Base-by-base conservation (phyloP, 1,140 invertebrate genomes). In the Augochlora pura region DNA sequence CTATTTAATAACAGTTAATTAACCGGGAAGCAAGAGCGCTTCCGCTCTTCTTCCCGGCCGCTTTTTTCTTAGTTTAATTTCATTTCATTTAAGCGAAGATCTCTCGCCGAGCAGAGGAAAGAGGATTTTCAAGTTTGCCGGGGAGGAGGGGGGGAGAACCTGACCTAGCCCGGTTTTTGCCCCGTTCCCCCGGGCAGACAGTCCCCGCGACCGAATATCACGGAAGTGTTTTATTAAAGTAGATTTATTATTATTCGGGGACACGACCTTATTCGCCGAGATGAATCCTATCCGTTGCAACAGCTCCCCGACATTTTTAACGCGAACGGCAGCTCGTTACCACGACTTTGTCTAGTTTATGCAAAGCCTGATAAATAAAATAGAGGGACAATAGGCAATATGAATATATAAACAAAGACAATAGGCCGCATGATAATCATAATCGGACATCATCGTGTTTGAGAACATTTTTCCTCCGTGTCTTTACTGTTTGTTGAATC, bases 241-340 rank as follows among this genome's bases (percentile, higher is more conserved):
- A 46, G 59, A 77, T 77, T 77, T 77, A 72, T 78, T 78, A 78
- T 72, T 78, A 78, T 72, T 78, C 60, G 38, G 39, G 67, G 42
- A 78, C 76, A 72, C 46, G 52, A n/a, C 68, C 69, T 78, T 78
- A 64, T 72, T 72, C 68, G 25, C 76, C 21, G 52, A 10, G 23
- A 12, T 65, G 67, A 71, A 78, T 78, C 72, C 68, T 78, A 78
- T 78, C 68, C 64, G 68, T 64, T 64, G n/a, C 32, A 39, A 62
- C 60, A 72, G 68, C 64, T 72, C 25, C 14, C 38, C 64, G 38
- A 64, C 71, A 71, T 63, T 57, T 72, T 72, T 39, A 64, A 77
- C 76, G 46, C 59, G 46, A 14, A 1, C 27, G 8, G 42, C 32
- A 69, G 74, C 62, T 54, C 57, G 68, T 12, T 57, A 54, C 27